phyloP scores from a whole-genome alignment of 2,113 vertebrate genomes.

The Nesoenas mayeri region DNA sequence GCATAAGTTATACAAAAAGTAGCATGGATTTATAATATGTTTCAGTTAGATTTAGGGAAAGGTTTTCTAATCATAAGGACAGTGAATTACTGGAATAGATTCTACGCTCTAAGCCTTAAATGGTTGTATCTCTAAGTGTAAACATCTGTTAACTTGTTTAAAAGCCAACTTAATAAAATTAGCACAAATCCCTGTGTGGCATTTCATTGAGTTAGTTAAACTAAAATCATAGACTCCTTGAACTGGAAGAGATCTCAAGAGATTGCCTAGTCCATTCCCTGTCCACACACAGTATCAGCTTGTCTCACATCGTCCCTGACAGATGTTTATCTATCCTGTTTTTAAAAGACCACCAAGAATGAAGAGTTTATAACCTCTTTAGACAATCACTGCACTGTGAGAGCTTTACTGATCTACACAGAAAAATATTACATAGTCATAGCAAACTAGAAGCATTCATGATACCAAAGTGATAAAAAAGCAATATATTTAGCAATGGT shows the following conservation, averaged over 20 bases:
- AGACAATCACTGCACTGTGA: background rate
- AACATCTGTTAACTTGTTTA: conserved; percentile 44
- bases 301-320: background rate
- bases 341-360: conserved; percentile 30
- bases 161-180: conserved; percentile 23
- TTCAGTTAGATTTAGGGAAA: background rate
- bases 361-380: background rate
- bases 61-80: background rate
- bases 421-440: background rate
- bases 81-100: background rate
- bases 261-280: background rate
- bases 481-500: background rate
- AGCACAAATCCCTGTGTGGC: background rate
- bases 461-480: background rate
- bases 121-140: background rate
- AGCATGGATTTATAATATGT: background rate
- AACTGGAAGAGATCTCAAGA: background rate
- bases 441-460: background rate
- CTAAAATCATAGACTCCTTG: background rate
- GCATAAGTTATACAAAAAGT: background rate
- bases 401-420: background rate
- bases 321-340: conserved; percentile 15
- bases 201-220: background rate
- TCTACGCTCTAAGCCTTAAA: background rate
- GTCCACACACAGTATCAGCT: background rate